These are phyloP conservation scores for Mylabris phalerata DNA, from an alignment of 1,140 invertebrate species.

Conservation along the genomic window DNA sequence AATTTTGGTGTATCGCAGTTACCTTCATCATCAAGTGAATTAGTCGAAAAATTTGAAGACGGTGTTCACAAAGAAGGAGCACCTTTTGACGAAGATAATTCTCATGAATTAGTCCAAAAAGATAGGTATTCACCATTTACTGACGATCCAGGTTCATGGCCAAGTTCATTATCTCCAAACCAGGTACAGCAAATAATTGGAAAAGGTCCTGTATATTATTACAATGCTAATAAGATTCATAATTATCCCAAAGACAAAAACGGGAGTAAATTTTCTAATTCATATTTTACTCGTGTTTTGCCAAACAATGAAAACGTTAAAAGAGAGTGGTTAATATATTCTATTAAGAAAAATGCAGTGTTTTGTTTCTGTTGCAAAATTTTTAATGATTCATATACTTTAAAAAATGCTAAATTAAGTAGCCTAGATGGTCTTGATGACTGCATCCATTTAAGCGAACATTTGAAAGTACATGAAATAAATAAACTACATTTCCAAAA, in stretches of 20 bases:
- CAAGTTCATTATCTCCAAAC: background rate
- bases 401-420: no score
- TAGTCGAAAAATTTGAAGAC: no score
- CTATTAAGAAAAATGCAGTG: background rate
- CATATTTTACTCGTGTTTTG: background rate
- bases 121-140: background rate
- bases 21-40: no score
- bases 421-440: background rate
- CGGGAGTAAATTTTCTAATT: background rate
- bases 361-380: slow-evolving; percentile 3
- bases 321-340: slow-evolving; percentile 1
- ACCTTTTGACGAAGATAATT: no score
- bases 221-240: background rate
- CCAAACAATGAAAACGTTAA: background rate
- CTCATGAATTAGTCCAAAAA: no score
- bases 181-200: background rate
- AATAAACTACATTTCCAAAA: background rate
- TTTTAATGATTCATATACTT: background rate
- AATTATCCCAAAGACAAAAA: background rate
- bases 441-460: background rate
- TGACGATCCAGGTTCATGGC: background rate
- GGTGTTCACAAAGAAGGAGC: no score
- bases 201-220: no score
- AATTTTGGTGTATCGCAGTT: no score
- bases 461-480: background rate